Evolutionary conservation across 2,888 invertebrate species (phyloP), one percentile per base, ranked within the genome.

Genomic region (Aleiodes testaceus): DNA sequence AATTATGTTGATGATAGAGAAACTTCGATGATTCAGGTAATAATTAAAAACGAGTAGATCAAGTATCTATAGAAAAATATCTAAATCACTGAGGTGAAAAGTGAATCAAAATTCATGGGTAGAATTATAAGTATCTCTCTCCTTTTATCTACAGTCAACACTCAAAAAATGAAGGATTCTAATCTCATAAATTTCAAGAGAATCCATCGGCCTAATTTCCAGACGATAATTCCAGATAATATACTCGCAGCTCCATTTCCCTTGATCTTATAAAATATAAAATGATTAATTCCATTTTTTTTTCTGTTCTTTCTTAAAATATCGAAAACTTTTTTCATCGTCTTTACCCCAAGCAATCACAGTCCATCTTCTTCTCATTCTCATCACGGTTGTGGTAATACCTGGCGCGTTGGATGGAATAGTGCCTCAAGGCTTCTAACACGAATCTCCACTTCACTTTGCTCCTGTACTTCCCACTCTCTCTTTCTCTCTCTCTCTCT

Each of bases 391-490:
- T 75, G 77, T 76, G 78, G 74, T 83, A 59, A 66, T 65, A 67
- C 74, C 77, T 76, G 73, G 77, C 72, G 71, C 74, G 68, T 72
- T 72, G 72, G 74, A 66, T 63, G 73, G 72, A 70, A 73, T 71
- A 72, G 76, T 75, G 78, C 77, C 70, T 77, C 64, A 65, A 76
- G 74, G 70, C 65, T 74, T 75, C 78, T 77, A 79, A 83, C 83
- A 83, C 77, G 83, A 80, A 80, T 82, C 77, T 82, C 80, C 81
- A 83, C 83, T 83, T 80, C 77, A 79, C 77, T 75, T 67, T 63
- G 63, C 22, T 64, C 36, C 69, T 64, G 52, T 42, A 20, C 50
- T 36, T 52, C 22, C 14, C 11, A 12, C 30, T 59, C 14, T 59
- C 26, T 47, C 55, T 22, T 50, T 30, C 14, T 9, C n/a, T 50